A percentile compares a stretch with the other conserved stretches of the same genome.
Evolutionary conservation across 2,888 invertebrate species (phyloP).

Genomic region (Drosophila pseudotakahashii): DNA sequence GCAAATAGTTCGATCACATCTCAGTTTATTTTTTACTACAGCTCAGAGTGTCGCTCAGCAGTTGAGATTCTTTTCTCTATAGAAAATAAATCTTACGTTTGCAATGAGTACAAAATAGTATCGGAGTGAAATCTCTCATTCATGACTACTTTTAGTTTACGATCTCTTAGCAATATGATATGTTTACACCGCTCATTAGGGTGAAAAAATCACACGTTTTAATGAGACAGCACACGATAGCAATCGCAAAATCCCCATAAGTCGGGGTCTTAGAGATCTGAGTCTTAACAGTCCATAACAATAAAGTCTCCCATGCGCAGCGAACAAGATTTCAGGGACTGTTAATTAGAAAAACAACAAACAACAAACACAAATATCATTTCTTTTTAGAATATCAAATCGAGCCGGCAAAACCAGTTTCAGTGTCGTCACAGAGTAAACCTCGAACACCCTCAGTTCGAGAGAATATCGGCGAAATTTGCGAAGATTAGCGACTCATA

Average conservation of each 20-base stretch:
- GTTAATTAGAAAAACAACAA: constrained; percentile 43
- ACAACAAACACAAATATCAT: constrained; percentile 14
- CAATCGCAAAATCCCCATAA: constrained; percentile 24
- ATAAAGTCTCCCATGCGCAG: constrained; percentile 23
- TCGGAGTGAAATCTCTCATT: constrained; percentile 18
- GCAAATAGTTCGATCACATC: neutral
- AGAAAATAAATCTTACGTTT: constrained; percentile 10
- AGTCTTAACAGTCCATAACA: constrained; percentile 18
- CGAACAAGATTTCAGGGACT: constrained; percentile 25
- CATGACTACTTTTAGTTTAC: constrained; percentile 16
- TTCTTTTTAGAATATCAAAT: constrained; percentile 18
- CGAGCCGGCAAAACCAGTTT: constrained; percentile 50
- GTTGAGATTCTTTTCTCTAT: constrained; percentile 12
- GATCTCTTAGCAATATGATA: constrained; percentile 11
- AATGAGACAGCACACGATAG: constrained; percentile 17
- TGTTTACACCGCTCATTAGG: constrained; percentile 29
- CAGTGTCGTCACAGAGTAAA: constrained; percentile 61
- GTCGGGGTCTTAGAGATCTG: constrained; percentile 12
- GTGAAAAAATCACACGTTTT: constrained; percentile 30
- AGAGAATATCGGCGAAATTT: constrained; percentile 21
- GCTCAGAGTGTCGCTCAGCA: neutral
- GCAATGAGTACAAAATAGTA: constrained; percentile 2
- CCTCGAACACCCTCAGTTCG: neutral
- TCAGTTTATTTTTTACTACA: neutral
- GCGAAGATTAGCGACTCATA: constrained; percentile 44